Evolutionary conservation across 2,797 vertebrate genomes (phyloP), one percentile per base, ranked within the genome.

Genomic region (Cirrhinus mrigala): DNA sequence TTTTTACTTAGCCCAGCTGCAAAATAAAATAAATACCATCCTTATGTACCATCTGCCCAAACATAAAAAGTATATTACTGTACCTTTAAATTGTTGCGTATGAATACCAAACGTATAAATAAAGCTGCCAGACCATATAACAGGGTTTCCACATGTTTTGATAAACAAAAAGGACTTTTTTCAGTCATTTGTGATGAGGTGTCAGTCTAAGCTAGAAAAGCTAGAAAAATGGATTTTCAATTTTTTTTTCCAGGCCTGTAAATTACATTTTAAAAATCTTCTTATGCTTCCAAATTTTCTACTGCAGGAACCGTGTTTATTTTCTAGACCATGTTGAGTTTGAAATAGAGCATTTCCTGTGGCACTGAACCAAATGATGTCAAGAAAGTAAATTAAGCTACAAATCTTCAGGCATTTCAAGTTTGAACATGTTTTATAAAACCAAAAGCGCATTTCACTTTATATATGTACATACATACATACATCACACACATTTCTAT

Each of bases 391-490:
- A 87, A 89, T 88, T 85, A 89, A 82, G 70, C 66, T 68, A 79
- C 78, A 79, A 68, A 87, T 86, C 75, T 81, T 87, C 66, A 86
- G 71, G 70, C 56, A 24, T 78, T 84, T 85, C 81, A 76, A 71
- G 33, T 83, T 81, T 54, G 73, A 85, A 87, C 88, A 85, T 81
- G 66, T 85, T 87, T 87, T 87, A 79, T 82, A 58, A 79, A 85
- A 88, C 85, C 82, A 83, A 85, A 81, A 66, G 12, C 24, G 81
- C 56, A 85, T 89, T 84, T 86, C 48, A 85, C 76, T 40, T 6
- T 40, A 40, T 40, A 40, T 6, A 40, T 40, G 6, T 40, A 40
- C 6, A 40, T 40, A 6, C 6, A 40, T 40, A 40, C 1, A 40
- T 40, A 40, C 6, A 40, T 40, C 6, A 40, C 37, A 40, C 37